phyloP scores from a whole-genome alignment of 1,140 invertebrate genomes.

The Portunus trituberculatus region DNA sequence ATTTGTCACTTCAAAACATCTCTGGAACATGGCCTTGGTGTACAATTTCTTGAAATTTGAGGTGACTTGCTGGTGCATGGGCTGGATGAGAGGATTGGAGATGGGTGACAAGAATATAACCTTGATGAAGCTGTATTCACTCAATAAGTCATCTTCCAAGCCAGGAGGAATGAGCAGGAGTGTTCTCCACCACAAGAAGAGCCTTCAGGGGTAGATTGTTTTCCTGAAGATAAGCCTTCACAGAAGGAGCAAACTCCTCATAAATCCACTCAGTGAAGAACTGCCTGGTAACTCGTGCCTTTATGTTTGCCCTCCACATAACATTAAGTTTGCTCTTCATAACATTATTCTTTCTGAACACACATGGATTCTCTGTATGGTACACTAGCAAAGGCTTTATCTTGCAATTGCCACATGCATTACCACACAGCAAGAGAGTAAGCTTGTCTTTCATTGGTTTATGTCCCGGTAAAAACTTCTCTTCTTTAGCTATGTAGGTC shows the following conservation, averaged over 20 bases:
- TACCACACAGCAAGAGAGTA: background rate
- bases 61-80: background rate
- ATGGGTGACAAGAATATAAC: background rate
- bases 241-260: background rate
- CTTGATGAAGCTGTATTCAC: background rate
- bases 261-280: background rate
- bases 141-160: background rate
- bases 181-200: no score
- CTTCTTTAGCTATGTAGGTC: background rate
- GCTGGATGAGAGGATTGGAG: background rate
- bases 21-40: conserved; percentile 28
- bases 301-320: conserved; percentile 2
- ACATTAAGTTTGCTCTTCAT: conserved; percentile 1
- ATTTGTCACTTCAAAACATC: background rate
- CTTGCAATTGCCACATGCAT: background rate
- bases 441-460: background rate
- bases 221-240: background rate
- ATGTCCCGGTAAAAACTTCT: background rate
- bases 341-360: background rate
- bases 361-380: background rate
- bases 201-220: background rate
- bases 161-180: background rate
- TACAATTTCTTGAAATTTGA: background rate
- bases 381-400: conserved; percentile 29
- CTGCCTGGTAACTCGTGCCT: background rate